Percentiles rank a stretch among this genome's conserved stretches.
Evolutionary conservation across 2,888 invertebrate genomes (phyloP).

Genomic region (Norana najaformis): DNA sequence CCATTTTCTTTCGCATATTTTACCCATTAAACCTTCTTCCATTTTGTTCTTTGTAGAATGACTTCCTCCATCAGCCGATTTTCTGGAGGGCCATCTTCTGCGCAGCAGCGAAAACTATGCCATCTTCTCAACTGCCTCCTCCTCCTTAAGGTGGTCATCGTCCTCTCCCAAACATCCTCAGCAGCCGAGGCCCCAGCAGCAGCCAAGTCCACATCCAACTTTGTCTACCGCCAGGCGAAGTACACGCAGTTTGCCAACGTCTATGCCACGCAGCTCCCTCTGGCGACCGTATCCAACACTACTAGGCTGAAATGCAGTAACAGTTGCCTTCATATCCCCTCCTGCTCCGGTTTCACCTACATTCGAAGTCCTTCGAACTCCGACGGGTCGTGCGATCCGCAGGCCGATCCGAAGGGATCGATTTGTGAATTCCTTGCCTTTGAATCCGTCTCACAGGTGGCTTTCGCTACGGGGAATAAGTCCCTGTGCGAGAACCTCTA

Average conservation of each 20-base stretch:
- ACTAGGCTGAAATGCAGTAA: not conserved
- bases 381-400: not conserved
- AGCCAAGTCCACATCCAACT: not conserved
- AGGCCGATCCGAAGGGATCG: not conserved
- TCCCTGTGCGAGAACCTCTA: not conserved
- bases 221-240: not conserved
- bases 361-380: not conserved
- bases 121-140: not conserved
- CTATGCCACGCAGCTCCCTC: not conserved
- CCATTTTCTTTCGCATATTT: too few relatives aligned
- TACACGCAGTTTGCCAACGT: not conserved
- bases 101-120: too few relatives aligned
- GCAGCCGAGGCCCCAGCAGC: too few relatives aligned
- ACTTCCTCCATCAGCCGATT: too few relatives aligned
- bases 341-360: conserved; percentile 14
- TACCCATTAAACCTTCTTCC: too few relatives aligned
- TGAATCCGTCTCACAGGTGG: not conserved
- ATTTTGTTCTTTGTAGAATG: too few relatives aligned
- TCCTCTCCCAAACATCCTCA: not conserved
- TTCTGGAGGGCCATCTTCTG: too few relatives aligned
- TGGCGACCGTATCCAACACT: not conserved
- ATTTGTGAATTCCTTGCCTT: conserved; percentile 13
- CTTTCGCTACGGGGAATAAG: not conserved
- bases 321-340: not conserved
- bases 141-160: not conserved